Evolutionary conservation across 2,888 invertebrate genomes (phyloP).

Genomic region (Dasysyrphus tricinctus): DNA sequence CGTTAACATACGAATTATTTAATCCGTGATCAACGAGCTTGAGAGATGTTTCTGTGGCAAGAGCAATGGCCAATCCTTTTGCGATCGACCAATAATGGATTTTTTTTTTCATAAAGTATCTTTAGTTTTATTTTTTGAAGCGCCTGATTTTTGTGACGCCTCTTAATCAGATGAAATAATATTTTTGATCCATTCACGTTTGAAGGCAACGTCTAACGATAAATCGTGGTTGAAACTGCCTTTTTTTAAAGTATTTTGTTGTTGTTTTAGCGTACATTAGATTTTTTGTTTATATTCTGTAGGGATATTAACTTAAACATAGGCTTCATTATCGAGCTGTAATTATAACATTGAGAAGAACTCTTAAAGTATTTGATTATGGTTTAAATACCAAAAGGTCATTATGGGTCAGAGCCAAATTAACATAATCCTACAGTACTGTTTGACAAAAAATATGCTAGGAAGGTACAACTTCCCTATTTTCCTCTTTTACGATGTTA

Average conservation of each 20-base stretch:
- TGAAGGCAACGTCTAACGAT: slow-evolving; percentile 24
- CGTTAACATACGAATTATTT: slow-evolving; percentile 72
- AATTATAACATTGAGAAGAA: too few relatives aligned
- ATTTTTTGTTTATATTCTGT: neutral
- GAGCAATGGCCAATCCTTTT: slow-evolving; percentile 12
- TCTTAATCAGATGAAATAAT: slow-evolving; percentile 59
- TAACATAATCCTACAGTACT: too few relatives aligned
- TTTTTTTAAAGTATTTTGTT: slow-evolving; percentile 5
- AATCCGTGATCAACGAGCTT: slow-evolving; percentile 73
- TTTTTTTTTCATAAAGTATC: neutral
- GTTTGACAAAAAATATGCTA: too few relatives aligned
- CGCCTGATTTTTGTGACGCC: slow-evolving; percentile 50
- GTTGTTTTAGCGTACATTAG: neutral
- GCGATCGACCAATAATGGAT: slow-evolving; percentile 60
- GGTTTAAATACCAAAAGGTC: too few relatives aligned
- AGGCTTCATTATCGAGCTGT: too few relatives aligned
- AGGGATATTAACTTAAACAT: neutral
- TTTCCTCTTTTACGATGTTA: too few relatives aligned
- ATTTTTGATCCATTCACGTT: slow-evolving; percentile 69
- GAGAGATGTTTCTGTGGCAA: slow-evolving; percentile 24
- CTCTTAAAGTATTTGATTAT: too few relatives aligned
- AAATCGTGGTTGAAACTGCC: slow-evolving; percentile 49
- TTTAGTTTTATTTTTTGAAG: slow-evolving; percentile 16
- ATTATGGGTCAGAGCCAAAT: too few relatives aligned
- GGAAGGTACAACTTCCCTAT: too few relatives aligned